Evolutionary conservation across 2,888 invertebrate species (phyloP), one percentile per base, ranked within the genome.

Genomic region (Epirrhoe tristata): DNA sequence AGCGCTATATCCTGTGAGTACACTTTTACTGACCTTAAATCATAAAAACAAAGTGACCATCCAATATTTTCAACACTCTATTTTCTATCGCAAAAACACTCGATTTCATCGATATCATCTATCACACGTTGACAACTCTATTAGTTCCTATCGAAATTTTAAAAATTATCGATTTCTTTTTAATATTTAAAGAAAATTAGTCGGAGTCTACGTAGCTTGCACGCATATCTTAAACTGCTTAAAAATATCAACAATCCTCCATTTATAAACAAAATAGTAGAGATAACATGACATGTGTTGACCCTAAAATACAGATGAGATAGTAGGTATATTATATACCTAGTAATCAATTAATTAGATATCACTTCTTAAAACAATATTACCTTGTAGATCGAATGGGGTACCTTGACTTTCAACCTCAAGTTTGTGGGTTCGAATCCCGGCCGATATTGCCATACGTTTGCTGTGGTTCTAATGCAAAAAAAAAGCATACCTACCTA

Each of bases 181-280:
- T 24, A 2, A 24, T 24, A 2, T 24, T 24, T 24, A 24, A 24
- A 24, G 24, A 2, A 24, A 24, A 24, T 2, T 24, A 24, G 24
- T 24, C 24, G 3, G 24, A 24, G 24, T 24, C 24, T 12, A 12
- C 12, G 5, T 12, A 12, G 8, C 39, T 39, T 39, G 10, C 6
- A 5, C 39, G 5, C 4, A 43, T 43, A 34, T 31, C 39, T 16
- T 48, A 34, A n/a, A 66, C 58, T 58, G 66, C 36, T 62, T 17
- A 48, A 34, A 62, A 46, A 24, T 34, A 55, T 8, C 50, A 58
- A 58, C 32, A 39, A 58, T 50, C n/a, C 36, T 53, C 17, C 12
- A 17, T 54, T 43, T 58, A 61, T 61, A 66, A 61, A 66, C 62
- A 62, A 48, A 43, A 6, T 12, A 17, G 58, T 63, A 50, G 24